Conservation (phyloP, 2,797 vertebrate genomes). For the Danio albolineatus region DNA sequence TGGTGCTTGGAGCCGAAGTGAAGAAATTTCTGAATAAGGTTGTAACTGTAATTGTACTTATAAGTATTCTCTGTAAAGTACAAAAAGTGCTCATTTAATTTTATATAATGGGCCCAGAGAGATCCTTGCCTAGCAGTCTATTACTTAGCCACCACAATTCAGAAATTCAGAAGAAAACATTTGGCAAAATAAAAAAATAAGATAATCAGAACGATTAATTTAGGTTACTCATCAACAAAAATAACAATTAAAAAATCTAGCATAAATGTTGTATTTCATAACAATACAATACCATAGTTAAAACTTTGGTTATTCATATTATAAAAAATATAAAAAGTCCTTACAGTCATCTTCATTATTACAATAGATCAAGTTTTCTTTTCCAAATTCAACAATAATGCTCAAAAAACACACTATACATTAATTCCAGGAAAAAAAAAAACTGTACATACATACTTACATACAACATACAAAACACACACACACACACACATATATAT, state of each 20-base stretch:
- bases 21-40: too few species aligned
- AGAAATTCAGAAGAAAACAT: neutral
- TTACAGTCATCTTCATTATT: slow-evolving; percentile 13
- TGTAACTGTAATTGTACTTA: neutral
- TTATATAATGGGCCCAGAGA: neutral
- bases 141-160: neutral
- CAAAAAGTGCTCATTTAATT: neutral
- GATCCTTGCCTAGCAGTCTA: neutral
- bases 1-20: too few species aligned
- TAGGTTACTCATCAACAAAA: neutral
- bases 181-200: neutral
- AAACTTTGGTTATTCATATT: neutral
- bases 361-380: neutral
- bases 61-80: neutral
- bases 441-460: too few species aligned
- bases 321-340: neutral
- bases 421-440: neutral
- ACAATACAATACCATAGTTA: neutral
- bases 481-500: too few species aligned
- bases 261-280: neutral
- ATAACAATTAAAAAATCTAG: neutral
- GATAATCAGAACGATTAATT: neutral
- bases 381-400: too few species aligned
- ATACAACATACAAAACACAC: slow-evolving; percentile 3
- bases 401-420: neutral